These are phyloP conservation scores for Drosophila nebulosa DNA, from an alignment of 1,140 invertebrate species.

Conservation along the genomic window DNA sequence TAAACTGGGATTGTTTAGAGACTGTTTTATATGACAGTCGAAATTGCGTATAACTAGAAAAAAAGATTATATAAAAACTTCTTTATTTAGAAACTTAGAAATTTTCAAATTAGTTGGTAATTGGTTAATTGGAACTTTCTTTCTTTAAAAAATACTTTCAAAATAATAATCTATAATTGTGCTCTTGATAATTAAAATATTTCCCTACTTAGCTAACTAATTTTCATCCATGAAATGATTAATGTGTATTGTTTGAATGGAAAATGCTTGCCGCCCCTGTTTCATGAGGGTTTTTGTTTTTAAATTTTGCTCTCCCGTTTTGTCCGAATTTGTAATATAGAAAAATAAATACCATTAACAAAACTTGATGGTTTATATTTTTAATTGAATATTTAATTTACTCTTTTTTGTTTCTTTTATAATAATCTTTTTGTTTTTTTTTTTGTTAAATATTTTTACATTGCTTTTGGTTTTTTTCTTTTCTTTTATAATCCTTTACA, in stretches of 20 bases:
- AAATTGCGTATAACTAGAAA: too few relatives aligned
- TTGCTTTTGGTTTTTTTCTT: conserved; percentile 63
- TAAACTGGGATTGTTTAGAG: too few relatives aligned
- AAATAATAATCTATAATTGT: too few relatives aligned
- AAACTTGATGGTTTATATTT: conserved; percentile 24
- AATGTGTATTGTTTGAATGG: background rate
- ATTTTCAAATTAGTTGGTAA: too few relatives aligned
- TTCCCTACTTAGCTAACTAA: background rate
- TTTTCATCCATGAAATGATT: background rate
- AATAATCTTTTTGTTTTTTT: conserved; percentile 42
- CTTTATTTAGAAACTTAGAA: too few relatives aligned
- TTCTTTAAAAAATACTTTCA: too few relatives aligned
- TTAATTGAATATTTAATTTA: conserved; percentile 70
- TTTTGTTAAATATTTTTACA: conserved; percentile 56
- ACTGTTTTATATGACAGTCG: too few relatives aligned
- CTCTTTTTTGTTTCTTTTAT: conserved; percentile 29
- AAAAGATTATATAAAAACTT: too few relatives aligned
- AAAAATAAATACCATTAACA: background rate
- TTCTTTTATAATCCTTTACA: conserved; percentile 44
- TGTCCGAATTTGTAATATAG: background rate
- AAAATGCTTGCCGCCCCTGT: background rate
- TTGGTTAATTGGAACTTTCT: too few relatives aligned
- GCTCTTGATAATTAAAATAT: too few relatives aligned
- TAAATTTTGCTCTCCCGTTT: background rate
- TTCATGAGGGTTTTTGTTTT: background rate